Conservation (phyloP, 2,888 invertebrate genomes). For the Temnothorax ravouxi region DNA sequence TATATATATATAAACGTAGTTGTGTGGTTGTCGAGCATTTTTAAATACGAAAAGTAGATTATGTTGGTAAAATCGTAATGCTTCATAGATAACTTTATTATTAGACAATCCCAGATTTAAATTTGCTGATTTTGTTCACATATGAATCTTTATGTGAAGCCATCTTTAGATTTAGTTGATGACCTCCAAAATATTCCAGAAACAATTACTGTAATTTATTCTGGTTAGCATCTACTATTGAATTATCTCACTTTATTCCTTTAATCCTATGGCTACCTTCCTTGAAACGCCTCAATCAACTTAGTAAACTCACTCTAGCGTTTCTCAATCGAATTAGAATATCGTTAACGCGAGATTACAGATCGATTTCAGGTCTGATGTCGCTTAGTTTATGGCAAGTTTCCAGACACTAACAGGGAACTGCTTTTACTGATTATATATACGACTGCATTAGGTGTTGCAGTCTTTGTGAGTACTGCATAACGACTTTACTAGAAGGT, state of each 20-base stretch:
- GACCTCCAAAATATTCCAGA: background rate
- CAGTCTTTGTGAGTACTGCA: conserved; percentile 23
- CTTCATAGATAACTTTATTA: background rate
- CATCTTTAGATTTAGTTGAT: background rate
- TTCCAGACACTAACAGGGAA: conserved; percentile 48
- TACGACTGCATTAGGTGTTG: conserved; percentile 18
- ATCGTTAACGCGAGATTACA: conserved; percentile 59
- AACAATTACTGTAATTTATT: conserved; percentile 33
- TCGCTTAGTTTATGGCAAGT: conserved; percentile 52
- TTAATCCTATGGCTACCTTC: conserved; percentile 27
- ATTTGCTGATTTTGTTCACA: background rate
- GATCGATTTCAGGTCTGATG: conserved; percentile 59
- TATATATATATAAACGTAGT: conserved; percentile 30
- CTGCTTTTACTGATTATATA: conserved; percentile 47
- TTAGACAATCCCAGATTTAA: background rate
- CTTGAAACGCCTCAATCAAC: conserved; percentile 52
- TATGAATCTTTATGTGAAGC: background rate
- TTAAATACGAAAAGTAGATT: conserved; percentile 65
- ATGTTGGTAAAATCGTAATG: conserved; percentile 45
- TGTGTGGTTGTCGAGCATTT: conserved; percentile 64
- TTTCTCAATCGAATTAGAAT: conserved; percentile 53
- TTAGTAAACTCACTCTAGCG: conserved; percentile 48
- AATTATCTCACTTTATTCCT: conserved; percentile 51
- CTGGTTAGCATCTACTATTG: conserved; percentile 38
- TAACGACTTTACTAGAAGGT: background rate